Percentiles rank a stretch among this genome's conserved stretches.
These are phyloP conservation scores for Uria aalge DNA, from an alignment of 2,113 vertebrate genomes.

Conservation along the genomic window DNA sequence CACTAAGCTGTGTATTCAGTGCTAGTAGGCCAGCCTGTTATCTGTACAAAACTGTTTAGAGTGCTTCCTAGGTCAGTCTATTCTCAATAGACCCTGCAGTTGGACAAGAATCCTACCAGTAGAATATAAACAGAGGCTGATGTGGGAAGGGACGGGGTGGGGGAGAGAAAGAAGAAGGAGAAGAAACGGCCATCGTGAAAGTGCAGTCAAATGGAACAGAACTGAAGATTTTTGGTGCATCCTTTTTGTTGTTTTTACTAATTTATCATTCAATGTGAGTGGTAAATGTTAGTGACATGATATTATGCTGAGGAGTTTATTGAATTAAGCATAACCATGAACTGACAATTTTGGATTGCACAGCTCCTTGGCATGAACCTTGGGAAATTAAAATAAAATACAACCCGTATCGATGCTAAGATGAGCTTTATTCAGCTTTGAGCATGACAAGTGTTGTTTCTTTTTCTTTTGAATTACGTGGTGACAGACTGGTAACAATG, in stretches of 20 bases:
- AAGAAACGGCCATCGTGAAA: neutral
- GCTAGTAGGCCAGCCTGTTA: neutral
- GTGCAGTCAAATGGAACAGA: neutral
- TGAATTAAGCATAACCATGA: conserved; percentile 1
- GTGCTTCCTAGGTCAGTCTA: neutral
- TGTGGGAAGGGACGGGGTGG: accelerated
- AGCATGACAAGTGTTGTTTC: neutral
- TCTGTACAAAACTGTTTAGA: neutral
- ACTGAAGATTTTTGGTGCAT: neutral
- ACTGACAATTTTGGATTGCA: neutral
- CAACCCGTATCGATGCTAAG: neutral
- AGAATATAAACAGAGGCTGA: neutral
- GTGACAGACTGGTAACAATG: neutral
- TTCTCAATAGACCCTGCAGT: neutral
- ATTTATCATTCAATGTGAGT: neutral
- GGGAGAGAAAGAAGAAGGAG: neutral
- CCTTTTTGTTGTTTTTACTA: neutral
- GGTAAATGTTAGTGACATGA: neutral
- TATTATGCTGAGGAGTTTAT: neutral
- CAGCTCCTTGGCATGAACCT: neutral
- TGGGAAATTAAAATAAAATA: conserved; percentile 22
- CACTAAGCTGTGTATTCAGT: neutral
- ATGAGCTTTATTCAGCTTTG: neutral
- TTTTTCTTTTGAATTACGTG: neutral
- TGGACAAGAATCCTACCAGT: neutral